Evolutionary conservation across 2,113 vertebrate genomes (phyloP), one percentile per base, ranked within the genome.

Genomic region (Pelobates fuscus): DNA sequence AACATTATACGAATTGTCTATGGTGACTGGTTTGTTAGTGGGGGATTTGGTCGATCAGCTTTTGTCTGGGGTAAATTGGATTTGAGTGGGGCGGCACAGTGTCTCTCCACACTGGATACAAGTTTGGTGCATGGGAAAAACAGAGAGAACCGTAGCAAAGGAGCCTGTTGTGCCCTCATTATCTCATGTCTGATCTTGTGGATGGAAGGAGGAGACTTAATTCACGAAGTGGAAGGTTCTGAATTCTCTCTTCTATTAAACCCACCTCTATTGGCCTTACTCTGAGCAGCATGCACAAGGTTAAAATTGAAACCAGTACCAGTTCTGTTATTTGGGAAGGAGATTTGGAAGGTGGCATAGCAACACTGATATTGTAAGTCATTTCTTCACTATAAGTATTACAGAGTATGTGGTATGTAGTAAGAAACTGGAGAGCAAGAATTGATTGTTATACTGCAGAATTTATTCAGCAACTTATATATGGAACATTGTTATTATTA

Each of bases 41-140:
- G 86, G 41, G 91, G 92, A 94, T 94, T 94, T 94, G 83, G 69
- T 86, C 88, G 89, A 93, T 95, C 95, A 94, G 90, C 94, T 94
- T 97, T 98, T 96, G 94, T 96, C 91, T 66, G 60, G 82, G 82
- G 85, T 90, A 94, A 96, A 95, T 93, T 91, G 94, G 94, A 93
- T 93, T 88, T 91, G 94, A 95, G 91, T 91, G 92, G 91, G 91
- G 89, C 86, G 91, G 92, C 93, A 93, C 91, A 87, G 86, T 85
- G 82, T 86, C 92, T 93, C 94, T 94, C 91, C 89, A 88, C 86
- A 86, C 88, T 92, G 93, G 93, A 91, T 92, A 94, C 93, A 92
- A 93, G 83, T 91, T 90, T 82, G 81, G 86, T 90, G 92, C 90
- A 89, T 93, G 92, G 93, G 92, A 93, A 92, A 92, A 89, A 92